These are phyloP conservation scores for Ectropis crepuscularia DNA, from an alignment of 2,888 invertebrate species.

Conservation along the genomic window DNA sequence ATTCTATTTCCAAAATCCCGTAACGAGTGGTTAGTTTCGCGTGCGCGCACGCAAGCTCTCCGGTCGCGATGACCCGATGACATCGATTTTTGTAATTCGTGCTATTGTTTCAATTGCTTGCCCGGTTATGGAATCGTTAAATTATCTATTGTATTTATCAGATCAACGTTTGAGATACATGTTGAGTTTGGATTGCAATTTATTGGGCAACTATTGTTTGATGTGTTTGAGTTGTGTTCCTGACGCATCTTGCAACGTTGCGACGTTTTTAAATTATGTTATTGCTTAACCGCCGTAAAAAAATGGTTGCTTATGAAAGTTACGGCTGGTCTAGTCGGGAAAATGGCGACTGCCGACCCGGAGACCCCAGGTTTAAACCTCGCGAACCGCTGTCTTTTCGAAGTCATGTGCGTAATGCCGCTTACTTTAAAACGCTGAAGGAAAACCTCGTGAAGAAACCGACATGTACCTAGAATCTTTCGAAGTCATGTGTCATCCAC, in stretches of 20 bases:
- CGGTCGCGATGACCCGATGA: constrained; percentile 50
- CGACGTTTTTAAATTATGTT: background rate
- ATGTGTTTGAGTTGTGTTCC: background rate
- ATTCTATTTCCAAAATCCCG: constrained; percentile 53
- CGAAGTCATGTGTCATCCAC: no score
- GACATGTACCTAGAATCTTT: no score
- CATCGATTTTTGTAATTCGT: constrained; percentile 47
- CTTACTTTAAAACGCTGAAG: no score
- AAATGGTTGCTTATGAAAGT: no score
- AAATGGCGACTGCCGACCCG: no score
- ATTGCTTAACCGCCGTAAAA: no score
- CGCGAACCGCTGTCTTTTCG: no score
- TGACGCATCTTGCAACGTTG: background rate
- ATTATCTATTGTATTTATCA: constrained; percentile 26
- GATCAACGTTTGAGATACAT: constrained; percentile 10
- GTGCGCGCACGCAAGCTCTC: constrained; percentile 53
- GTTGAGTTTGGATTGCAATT: background rate
- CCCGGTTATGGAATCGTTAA: constrained; percentile 30
- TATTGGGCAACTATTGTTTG: constrained; percentile 4
- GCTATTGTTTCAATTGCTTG: constrained; percentile 43
- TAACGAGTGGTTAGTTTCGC: constrained; percentile 56
- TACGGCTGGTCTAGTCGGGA: no score
- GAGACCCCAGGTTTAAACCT: no score
- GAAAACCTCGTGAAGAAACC: no score
- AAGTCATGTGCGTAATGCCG: no score